Evolutionary conservation across 1,140 invertebrate genomes (phyloP), one percentile per base, ranked within the genome.

Genomic region (Caenorhabditis inopinata): DNA sequence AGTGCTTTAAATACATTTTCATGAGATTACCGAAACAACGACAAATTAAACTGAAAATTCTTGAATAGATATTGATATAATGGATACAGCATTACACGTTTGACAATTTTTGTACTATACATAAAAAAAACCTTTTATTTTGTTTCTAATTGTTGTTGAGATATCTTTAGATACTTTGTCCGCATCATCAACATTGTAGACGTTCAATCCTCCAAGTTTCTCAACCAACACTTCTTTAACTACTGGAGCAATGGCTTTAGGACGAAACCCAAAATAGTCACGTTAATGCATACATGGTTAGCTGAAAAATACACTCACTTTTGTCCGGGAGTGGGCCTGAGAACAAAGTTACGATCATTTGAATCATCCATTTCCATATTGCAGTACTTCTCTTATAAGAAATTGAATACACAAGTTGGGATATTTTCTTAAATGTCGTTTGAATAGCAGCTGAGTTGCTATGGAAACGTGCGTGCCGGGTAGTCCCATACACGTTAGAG

Each of bases 161-260:
- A 79, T 68, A 14, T 62, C 51, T 45, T 73, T 68, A 38, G 98
- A 90, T 18, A 98, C 90, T 88, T 97, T 95, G 14, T 95, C 92
- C 0, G 93, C 93, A 2, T 96, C 92, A 46, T 98, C 95, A 93
- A 97, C 95, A 85, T 96, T 93, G 29, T 62, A 79, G 16, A 27
- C 47, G 16, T 12, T 68, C n/a, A 68, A 11, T 11, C 0, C 29
- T 1, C 58, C 32, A 0, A 68, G 32, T 21, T 68, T 68, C 9
- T 68, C 58, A 11, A 5, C n/a, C 6, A 68, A n/a, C 9, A 68
- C 32, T 21, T 68, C 58, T 11, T 68, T 29, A 38, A 68, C 38
- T 32, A 68, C 38, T 23, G 5, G 32, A 21, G 58, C 12, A 6
- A 68, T 12, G 6, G 32, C 25, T 42, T 68, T 38, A 21, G 58